phyloP scores from a whole-genome alignment of 1,140 invertebrate species.

The Calliphora vicina region DNA sequence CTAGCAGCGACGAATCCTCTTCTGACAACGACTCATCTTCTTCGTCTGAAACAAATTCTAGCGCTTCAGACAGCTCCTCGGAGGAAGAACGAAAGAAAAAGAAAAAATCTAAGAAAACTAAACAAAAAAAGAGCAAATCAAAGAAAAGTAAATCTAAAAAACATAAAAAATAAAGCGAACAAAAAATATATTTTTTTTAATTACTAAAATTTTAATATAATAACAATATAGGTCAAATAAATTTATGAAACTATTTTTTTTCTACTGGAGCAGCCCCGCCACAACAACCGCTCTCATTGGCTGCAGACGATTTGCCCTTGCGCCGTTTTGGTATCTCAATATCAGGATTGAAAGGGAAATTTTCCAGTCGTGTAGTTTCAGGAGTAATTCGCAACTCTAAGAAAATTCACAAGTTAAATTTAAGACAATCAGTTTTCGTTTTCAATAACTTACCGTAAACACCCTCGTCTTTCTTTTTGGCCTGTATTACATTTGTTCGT shows the following conservation, averaged over 20 bases:
- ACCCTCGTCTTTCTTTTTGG: constrained; percentile 47
- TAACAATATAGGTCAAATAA: not conserved
- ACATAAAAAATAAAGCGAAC: constrained; percentile 43
- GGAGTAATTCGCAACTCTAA: constrained; percentile 54
- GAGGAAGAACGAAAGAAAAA: constrained; percentile 44
- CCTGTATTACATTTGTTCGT: constrained; percentile 60
- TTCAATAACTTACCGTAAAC: constrained; percentile 51
- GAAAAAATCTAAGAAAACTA: constrained; percentile 42
- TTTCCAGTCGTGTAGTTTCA: constrained; percentile 56
- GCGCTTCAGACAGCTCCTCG: constrained; percentile 38
- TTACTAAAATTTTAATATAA: not conserved
- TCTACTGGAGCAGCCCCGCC: constrained; percentile 47
- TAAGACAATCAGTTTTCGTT: not conserved
- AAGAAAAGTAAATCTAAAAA: constrained; percentile 40
- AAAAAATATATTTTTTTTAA: constrained; percentile 25
- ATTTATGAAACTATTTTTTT: constrained; percentile 31
- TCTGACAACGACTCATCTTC: constrained; percentile 37
- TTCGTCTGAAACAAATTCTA: constrained; percentile 31
- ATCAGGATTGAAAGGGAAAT: constrained; percentile 55
- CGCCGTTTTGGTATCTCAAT: constrained; percentile 47
- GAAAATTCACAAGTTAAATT: not conserved
- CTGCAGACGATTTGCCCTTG: constrained; percentile 36
- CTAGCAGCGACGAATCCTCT: constrained; percentile 41
- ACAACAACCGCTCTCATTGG: constrained; percentile 42
- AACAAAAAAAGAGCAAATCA: constrained; percentile 50